Base-by-base conservation (phyloP, 2,797 vertebrate species). In the Acanthurus lineatus region DNA sequence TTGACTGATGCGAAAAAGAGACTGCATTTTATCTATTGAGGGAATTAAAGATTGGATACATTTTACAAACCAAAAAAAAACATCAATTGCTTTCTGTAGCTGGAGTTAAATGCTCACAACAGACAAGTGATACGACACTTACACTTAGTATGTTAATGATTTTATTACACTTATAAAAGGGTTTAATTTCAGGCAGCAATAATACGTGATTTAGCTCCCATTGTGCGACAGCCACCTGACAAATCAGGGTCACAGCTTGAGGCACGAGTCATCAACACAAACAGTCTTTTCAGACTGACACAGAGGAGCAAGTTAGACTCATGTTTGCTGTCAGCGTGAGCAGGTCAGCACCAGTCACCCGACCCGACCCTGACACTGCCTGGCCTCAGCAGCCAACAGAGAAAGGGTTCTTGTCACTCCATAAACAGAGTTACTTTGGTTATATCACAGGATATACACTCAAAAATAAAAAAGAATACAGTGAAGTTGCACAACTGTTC, bases 261-360 rank as follows among this genome's bases (percentile, higher is more conserved):
- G 40, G 49, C 48, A 38, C 12, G 14, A 71, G 73, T 61, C 66
- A 47, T 66, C 51, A 73, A 48, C 59, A 81, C 72, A 86, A 73
- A 40, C 52, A 19, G 28, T 25, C 63, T 70, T 70, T 77, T 86
- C 76, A 79, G 38, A 42, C 35, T 52, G 59, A 75, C 68, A 69
- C 70, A 1, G 53, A 35, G 62, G 14, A 69, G 65, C 15, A 44
- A 64, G 61, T 77, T 73, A 58, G 62, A 44, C 40, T 14, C 53
- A 6, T 77, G 76, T 72, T 69, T 76, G 58, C 47, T 45, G 61
- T 77, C n/a, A 38, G 57, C 44, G 70, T 66, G n/a, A 82, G 71
- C 5, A 19, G 73, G 56, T 83, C 58, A 59, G 45, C 60, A 48
- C 9, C 25, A 44, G 32, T 69, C 77, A 45, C 22, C 65, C 19